Evolutionary conservation across 1,140 invertebrate genomes (phyloP), one percentile per base, ranked within the genome.

Genomic region (Drosophila pseudoananassae): DNA sequence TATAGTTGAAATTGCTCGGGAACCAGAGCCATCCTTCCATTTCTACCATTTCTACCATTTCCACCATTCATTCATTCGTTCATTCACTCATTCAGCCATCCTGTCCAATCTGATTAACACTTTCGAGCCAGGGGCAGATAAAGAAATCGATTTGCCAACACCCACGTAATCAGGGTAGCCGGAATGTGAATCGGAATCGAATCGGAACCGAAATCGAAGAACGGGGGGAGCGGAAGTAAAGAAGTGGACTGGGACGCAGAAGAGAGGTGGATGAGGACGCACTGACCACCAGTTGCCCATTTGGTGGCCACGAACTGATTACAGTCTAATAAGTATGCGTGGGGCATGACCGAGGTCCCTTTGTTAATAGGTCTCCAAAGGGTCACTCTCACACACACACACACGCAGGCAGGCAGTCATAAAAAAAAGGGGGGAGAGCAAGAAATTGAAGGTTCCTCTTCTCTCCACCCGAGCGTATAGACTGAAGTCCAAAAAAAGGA

Each of bases 321-420:
- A 88, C 74, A 82, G 82, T 76, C 82, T 87, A 87, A 87, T 87
- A 87, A 87, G 82, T 87, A 87, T 87, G 78, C 82, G 78, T 82
- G 64, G 81, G 78, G 83, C 82, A 74, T 85, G 81, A 81, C 74
- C 77, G 40, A 64, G 47, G 43, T 58, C 49, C 70, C 65, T 76
- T 78, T 82, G 82, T 87, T 82, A 82, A 87, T 87, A 85, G 82
- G 82, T 82, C 83, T 75, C 74, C 64, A 64, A 87, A 85, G 82
- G 61, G 54, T 54, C 58, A 61, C 58, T 61, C 68, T 29, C 61
- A 59, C 47, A 57, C 56, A 56, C 55, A 45, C 63, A 38, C 55
- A 63, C 54, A 20, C 40, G 2, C 40, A 36, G 27, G 10, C 40
- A 49, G 51, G 50, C 29, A 36, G 61, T 46, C 51, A 65, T 74